Percentiles rank a stretch among this genome's conserved stretches.
phyloP scores from a whole-genome alignment of 2,113 vertebrate genomes.

The Taurulus bubalis region DNA sequence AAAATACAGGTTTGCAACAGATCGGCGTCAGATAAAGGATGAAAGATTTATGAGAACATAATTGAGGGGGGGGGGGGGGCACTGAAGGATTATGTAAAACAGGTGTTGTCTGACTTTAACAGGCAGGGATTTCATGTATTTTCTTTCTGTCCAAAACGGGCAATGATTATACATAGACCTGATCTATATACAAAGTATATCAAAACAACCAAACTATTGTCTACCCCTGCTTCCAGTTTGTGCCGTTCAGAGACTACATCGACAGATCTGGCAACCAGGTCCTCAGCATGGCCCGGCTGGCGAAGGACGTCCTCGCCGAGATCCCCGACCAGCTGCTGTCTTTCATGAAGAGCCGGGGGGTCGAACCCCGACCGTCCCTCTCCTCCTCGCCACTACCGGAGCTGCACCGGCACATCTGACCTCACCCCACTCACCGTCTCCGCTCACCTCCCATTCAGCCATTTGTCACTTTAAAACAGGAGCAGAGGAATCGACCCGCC shows the following conservation, averaged over 20 bases:
- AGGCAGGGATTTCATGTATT: neutral
- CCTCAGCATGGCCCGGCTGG: conserved; percentile 96
- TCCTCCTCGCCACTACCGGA: conserved; percentile 71
- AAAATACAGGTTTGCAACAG: no score
- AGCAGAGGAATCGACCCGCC: conserved; percentile 12
- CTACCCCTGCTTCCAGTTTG: conserved; percentile 85
- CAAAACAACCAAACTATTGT: neutral
- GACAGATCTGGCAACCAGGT: conserved; percentile 96
- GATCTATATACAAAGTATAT: neutral
- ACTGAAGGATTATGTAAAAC: no score
- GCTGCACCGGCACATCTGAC: conserved; percentile 71
- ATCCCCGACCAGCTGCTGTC: conserved; percentile 97
- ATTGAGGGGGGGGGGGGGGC: no score
- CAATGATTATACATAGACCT: no score
- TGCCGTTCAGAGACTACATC: conserved; percentile 97
- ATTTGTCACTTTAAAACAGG: conserved; percentile 25
- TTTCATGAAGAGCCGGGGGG: conserved; percentile 93
- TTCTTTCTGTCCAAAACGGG: neutral
- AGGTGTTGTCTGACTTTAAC: neutral
- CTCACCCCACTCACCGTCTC: neutral
- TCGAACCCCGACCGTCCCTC: conserved; percentile 87
- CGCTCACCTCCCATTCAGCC: neutral
- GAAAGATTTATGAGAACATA: neutral
- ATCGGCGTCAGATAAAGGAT: neutral
- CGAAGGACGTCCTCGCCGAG: conserved; percentile 95